A percentile compares a stretch with the other conserved stretches of the same genome.
Evolutionary conservation across 2,888 invertebrate species (phyloP).

Genomic region (Corythucha ciliata): DNA sequence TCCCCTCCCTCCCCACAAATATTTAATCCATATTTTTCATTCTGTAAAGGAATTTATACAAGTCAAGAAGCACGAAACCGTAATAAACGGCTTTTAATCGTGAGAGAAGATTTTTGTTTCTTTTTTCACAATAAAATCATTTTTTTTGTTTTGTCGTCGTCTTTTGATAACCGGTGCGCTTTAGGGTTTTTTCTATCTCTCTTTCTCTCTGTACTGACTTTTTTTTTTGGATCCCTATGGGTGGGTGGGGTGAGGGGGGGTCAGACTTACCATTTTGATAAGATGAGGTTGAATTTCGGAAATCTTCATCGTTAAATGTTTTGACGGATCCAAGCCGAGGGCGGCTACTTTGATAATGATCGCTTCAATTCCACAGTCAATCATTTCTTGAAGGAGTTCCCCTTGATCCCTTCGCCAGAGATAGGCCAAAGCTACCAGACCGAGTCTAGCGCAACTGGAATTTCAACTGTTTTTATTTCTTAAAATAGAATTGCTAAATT

Average conservation of each 20-base stretch:
- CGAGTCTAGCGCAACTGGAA: slow-evolving; percentile 79
- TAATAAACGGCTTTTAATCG: too few species aligned
- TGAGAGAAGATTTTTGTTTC: too few species aligned
- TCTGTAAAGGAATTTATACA: slow-evolving; percentile 44
- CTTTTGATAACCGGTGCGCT: too few species aligned
- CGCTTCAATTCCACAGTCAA: slow-evolving; percentile 81
- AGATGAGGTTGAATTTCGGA: slow-evolving; percentile 80
- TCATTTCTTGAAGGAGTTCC: slow-evolving; percentile 93
- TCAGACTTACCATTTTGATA: slow-evolving; percentile 59
- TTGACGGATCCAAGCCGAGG: slow-evolving; percentile 73
- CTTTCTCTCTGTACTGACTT: too few species aligned
- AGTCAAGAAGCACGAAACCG: slow-evolving; percentile 33
- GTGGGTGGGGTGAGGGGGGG: too few species aligned
- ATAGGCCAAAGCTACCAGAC: slow-evolving; percentile 80
- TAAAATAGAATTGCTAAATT: too few species aligned
- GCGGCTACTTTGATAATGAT: slow-evolving; percentile 97
- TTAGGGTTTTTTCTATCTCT: too few species aligned
- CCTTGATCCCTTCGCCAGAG: slow-evolving; percentile 94
- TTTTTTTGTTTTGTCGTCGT: too few species aligned
- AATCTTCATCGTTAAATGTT: slow-evolving; percentile 80
- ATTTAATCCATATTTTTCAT: slow-evolving; percentile 87
- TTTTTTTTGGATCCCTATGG: too few species aligned
- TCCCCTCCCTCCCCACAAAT: slow-evolving; percentile 99
- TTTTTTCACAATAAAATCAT: too few species aligned
- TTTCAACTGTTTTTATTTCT: too few species aligned